Conservation (phyloP, 2,797 vertebrate species). For the Vipera latastei region DNA sequence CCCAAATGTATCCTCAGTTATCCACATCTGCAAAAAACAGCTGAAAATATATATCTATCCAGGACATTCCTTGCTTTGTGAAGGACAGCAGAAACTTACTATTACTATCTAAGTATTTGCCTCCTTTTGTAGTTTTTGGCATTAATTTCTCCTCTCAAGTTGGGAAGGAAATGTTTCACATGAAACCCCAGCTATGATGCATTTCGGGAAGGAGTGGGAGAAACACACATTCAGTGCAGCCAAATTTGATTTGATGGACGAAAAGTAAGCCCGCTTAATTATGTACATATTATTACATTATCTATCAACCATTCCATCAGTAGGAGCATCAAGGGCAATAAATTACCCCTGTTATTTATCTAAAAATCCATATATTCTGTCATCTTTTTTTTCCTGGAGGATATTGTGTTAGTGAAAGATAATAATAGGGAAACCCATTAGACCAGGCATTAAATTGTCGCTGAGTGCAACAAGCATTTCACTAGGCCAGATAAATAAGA, state of each 20-base stretch:
- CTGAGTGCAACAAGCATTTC: constrained; percentile 64
- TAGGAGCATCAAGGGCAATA: constrained; percentile 74
- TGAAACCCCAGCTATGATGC: constrained; percentile 19
- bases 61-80: background rate
- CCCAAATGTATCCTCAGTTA: background rate
- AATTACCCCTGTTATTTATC: constrained; percentile 71
- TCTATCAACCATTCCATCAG: constrained; percentile 64
- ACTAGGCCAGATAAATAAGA: constrained; percentile 60
- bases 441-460: constrained; percentile 61
- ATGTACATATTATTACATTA: constrained; percentile 66
- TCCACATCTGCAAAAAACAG: background rate
- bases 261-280: constrained; percentile 61
- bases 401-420: constrained; percentile 54
- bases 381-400: constrained; percentile 39
- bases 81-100: background rate
- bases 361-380: constrained; percentile 67
- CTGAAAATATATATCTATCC: background rate
- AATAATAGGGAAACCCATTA: constrained; percentile 59
- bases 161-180: background rate
- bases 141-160: no score
- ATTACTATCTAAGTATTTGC: no score
- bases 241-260: constrained; percentile 62
- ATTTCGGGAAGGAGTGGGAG: background rate
- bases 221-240: constrained; percentile 3
- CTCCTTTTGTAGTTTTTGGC: background rate